Percentiles rank a stretch among this genome's conserved stretches.
phyloP scores from a whole-genome alignment of 2,113 vertebrate species.

The Cyanoderma ruficeps region DNA sequence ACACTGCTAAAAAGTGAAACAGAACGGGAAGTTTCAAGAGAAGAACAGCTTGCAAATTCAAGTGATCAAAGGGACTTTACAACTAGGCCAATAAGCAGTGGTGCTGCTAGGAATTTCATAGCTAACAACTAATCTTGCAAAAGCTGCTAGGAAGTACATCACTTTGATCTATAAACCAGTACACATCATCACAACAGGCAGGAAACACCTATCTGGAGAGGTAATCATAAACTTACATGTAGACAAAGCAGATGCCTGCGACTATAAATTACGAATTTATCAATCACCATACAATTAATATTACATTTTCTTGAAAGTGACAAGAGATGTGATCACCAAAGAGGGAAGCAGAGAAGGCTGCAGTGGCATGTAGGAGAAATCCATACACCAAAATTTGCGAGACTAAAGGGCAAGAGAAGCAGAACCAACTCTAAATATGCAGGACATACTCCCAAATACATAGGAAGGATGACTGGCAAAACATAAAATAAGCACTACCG shows the following conservation, averaged over 20 bases:
- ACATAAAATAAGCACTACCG: background rate
- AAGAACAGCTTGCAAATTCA: background rate
- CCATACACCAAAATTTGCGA: background rate
- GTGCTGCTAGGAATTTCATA: background rate
- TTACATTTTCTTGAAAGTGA: background rate
- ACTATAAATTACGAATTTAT: background rate
- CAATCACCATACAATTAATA: background rate
- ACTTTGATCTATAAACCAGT: conserved; percentile 24
- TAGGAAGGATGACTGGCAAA: background rate
- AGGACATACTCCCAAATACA: background rate
- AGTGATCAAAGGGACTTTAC: conserved; percentile 44
- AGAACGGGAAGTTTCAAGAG: background rate
- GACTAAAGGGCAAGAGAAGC: background rate
- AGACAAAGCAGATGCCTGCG: background rate
- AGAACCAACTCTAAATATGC: background rate
- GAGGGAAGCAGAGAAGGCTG: background rate
- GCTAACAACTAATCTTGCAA: background rate
- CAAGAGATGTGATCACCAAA: background rate
- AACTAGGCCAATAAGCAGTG: conserved; percentile 18
- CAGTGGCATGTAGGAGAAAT: background rate
- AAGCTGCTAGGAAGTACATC: background rate
- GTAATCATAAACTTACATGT: background rate
- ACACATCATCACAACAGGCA: background rate
- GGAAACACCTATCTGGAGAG: background rate
- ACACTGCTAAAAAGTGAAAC: background rate